A percentile compares a stretch with the other conserved stretches of the same genome.
phyloP scores from a whole-genome alignment of 2,113 vertebrate genomes.

The Tilapia sparmanii region DNA sequence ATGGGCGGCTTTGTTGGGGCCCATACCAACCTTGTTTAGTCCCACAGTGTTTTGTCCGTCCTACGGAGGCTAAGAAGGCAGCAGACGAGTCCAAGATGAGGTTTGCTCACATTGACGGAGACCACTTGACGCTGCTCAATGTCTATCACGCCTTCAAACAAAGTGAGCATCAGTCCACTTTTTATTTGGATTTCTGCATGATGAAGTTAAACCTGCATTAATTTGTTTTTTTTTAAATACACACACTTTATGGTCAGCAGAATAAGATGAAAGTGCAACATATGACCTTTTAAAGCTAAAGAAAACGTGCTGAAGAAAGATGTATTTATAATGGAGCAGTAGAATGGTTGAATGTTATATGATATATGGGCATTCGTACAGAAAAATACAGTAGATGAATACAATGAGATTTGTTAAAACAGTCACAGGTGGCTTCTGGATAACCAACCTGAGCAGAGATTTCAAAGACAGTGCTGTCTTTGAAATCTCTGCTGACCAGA shows the following conservation, averaged over 20 bases:
- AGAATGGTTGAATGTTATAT: background rate
- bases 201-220: background rate
- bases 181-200: background rate
- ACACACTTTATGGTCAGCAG: background rate
- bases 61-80: slow-evolving; percentile 99
- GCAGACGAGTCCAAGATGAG: slow-evolving; percentile 99
- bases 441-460: background rate
- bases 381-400: background rate
- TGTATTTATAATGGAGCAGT: background rate
- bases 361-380: background rate
- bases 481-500: background rate
- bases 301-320: background rate
- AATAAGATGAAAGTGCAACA: background rate
- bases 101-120: slow-evolving; percentile 99
- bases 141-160: slow-evolving; percentile 99
- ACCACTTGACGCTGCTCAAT: slow-evolving; percentile 99
- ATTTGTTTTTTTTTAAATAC: background rate
- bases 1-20: slow-evolving; percentile 99
- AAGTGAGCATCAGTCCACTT: slow-evolving; percentile 73
- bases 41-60: slow-evolving; percentile 99
- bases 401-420: background rate
- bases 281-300: background rate
- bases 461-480: too few relatives aligned
- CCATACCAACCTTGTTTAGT: slow-evolving; percentile 99
- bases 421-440: background rate